Base-by-base conservation (phyloP, 2,888 invertebrate species). In the Marasmarcha lunaedactyla region DNA sequence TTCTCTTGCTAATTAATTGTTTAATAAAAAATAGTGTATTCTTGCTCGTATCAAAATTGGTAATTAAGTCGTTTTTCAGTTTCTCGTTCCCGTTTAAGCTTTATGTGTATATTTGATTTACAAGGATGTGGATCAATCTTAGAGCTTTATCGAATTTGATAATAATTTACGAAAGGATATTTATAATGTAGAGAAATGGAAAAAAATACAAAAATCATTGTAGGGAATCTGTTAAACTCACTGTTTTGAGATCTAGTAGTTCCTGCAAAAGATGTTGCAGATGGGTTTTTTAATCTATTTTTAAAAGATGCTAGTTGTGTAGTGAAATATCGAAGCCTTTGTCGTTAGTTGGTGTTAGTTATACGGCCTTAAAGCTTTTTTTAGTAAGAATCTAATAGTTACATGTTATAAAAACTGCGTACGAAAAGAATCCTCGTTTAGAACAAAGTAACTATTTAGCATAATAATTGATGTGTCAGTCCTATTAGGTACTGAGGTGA, bases 121-220 rank as follows among this genome's bases (percentile, higher is more conserved):
- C 65, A 59, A 67, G 72, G 77, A 81, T 71, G 79, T 77, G 79
- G 81, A 83, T 68, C 83, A 83, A 83, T 77, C 59, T 71, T 83
- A 78, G 78, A 83, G 83, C 83, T 83, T 83, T 83, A 83, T 81
- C 77, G 71, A 79, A 78, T 81, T 83, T 81, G 81, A 81, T 83
- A 83, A 81, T 81, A 81, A 83, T 79, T 78, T 79, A 81, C 59
- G 71, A 63, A 70, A 61, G 62, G 63, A 71, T 76, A 74, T 76
- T n/a, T n/a, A 77, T 76, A 73, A 43, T 51, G 54, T 55, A 50
- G 51, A 43, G 50, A 45, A 46, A 37, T 45, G 47, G 52, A 57
- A 55, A 54, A 58, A 54, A 62, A 58, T 30, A 10, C 4, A 62
- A 58, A 53, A 57, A 55, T 53, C 52, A 44, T 59, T 61, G 56